Percentiles rank a stretch among this genome's conserved stretches.
Conservation (phyloP, 2,797 vertebrate genomes). For the Myripristis jacobus region DNA sequence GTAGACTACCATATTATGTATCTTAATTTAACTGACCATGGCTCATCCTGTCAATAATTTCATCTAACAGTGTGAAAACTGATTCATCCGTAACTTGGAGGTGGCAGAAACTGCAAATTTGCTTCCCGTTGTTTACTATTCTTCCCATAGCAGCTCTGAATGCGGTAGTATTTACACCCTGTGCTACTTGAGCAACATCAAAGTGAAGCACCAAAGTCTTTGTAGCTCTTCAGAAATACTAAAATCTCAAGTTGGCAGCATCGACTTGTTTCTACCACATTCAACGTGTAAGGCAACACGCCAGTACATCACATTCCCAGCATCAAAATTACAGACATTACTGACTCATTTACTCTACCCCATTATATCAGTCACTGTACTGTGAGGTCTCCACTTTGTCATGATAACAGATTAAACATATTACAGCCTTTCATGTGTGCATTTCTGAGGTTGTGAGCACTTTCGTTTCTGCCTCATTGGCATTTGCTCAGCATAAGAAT, state of each 20-base stretch:
- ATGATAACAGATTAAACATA: slow-evolving; percentile 30
- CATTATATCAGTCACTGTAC: slow-evolving; percentile 1
- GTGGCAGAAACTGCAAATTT: slow-evolving; percentile 49
- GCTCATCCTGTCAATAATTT: slow-evolving; percentile 41
- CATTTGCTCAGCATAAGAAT: slow-evolving; percentile 41
- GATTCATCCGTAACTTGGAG: slow-evolving; percentile 36
- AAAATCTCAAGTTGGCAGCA: neutral
- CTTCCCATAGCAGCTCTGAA: neutral
- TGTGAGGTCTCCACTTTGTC: neutral
- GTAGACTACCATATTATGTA: slow-evolving; percentile 52
- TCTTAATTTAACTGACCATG: slow-evolving; percentile 39
- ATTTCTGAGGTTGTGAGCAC: neutral
- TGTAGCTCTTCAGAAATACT: neutral
- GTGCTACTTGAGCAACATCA: neutral
- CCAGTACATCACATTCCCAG: neutral
- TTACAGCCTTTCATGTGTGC: neutral
- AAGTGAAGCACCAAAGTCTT: neutral
- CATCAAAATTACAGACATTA: neutral
- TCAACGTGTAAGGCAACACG: slow-evolving; percentile 1
- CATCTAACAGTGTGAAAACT: slow-evolving; percentile 45
- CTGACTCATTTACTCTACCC: neutral
- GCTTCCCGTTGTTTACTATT: slow-evolving; percentile 7
- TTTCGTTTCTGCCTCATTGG: neutral
- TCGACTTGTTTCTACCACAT: slow-evolving; percentile 38
- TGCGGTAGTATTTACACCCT: neutral